Evolutionary conservation across 2,888 invertebrate genomes (phyloP).

Genomic region (Andricus quercusramuli): DNA sequence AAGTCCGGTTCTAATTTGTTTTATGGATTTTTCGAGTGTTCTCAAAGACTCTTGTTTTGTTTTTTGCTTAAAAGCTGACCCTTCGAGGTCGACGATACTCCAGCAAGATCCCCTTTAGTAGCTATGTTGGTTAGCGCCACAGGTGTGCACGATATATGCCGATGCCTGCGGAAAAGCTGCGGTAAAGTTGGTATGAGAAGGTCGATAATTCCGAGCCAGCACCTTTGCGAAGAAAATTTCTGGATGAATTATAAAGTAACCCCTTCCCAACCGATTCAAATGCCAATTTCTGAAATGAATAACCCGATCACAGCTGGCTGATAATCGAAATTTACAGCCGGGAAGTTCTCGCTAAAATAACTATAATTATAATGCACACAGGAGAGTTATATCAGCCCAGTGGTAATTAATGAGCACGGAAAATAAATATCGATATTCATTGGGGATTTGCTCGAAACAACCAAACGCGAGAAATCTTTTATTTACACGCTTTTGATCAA

Average conservation of each 20-base stretch:
- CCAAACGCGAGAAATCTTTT: neutral
- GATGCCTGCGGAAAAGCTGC: conserved; percentile 18
- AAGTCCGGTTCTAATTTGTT: neutral
- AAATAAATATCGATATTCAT: conserved; percentile 1
- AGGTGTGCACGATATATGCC: conserved; percentile 32
- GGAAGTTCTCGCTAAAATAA: neutral
- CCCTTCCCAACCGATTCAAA: neutral
- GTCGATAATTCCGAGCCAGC: conserved; percentile 29
- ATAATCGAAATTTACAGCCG: conserved; percentile 11
- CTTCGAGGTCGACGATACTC: conserved; percentile 20
- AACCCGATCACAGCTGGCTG: neutral
- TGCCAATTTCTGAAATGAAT: conserved; percentile 20
- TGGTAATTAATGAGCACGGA: neutral
- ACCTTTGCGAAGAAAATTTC: conserved; percentile 17
- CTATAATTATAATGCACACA: neutral
- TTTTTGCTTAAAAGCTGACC: conserved; percentile 23
- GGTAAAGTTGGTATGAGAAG: conserved; percentile 8
- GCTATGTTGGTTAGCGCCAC: neutral
- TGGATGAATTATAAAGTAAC: conserved; percentile 1
- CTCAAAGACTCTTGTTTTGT: conserved; percentile 12
- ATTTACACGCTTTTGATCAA: conserved; percentile 1
- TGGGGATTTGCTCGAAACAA: neutral
- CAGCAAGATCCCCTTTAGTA: neutral
- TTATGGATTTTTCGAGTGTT: conserved; percentile 1
- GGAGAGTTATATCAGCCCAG: neutral